These are phyloP conservation scores for Lysandra bellargus DNA, from an alignment of 2,888 invertebrate genomes.

Conservation along the genomic window DNA sequence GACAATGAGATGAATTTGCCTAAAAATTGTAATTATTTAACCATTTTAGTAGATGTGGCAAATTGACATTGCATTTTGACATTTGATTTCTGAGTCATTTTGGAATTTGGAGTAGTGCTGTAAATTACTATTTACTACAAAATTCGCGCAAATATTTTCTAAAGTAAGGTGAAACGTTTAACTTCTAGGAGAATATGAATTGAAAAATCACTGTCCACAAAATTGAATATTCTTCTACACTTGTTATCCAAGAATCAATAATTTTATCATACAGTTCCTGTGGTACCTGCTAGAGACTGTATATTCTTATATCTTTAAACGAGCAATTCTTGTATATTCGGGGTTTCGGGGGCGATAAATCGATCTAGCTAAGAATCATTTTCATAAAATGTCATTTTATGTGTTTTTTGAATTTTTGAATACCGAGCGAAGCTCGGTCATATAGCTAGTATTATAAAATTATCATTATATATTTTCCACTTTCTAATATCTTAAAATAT, in stretches of 20 bases:
- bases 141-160: conserved; percentile 42
- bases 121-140: conserved; percentile 39
- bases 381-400: no score
- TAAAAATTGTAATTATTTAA: not conserved
- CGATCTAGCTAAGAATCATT: no score
- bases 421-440: no score
- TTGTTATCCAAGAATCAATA: not conserved
- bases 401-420: no score
- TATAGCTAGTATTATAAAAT: not conserved
- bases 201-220: not conserved
- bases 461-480: not conserved
- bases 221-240: not conserved
- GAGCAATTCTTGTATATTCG: no score
- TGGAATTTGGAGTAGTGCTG: conserved; percentile 43
- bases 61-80: conserved; percentile 74
- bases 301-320: no score
- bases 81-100: conserved; percentile 73
- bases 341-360: no score
- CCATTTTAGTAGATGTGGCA: conserved; percentile 71
- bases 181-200: not conserved
- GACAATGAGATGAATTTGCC: not conserved
- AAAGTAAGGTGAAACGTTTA: not conserved
- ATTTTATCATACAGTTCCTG: not conserved
- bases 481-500: not conserved
- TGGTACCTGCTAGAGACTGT: not conserved